Evolutionary conservation across 2,113 vertebrate genomes (phyloP), one percentile per base, ranked within the genome.

Genomic region (Oryzias javanicus): DNA sequence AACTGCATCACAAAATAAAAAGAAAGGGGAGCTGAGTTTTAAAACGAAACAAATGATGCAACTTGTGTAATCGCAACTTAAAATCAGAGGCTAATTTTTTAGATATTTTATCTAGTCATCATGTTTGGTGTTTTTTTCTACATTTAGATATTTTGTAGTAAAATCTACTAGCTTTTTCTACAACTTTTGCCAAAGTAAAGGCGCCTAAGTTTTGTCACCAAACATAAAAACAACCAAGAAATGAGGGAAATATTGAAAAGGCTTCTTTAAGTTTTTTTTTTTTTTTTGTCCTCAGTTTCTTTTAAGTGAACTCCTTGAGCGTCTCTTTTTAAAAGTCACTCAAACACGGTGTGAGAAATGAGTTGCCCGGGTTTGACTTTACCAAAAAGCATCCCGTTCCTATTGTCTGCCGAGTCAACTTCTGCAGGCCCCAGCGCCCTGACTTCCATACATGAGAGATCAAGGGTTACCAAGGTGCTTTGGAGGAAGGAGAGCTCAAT

Each of bases 381-480:
- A 85, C 69, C 79, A 88, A 86, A 90, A 88, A 87, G 88, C 88
- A 88, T 89, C 90, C 82, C 74, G 80, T 80, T 56, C 55, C 88
- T 76, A 90, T 92, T 92, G 91, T 91, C 86, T 83, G 79, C 72
- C 74, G 49, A 86, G 85, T 90, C 84, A 86, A 90, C 88, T 91
- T 89, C 79, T 91, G 80, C 88, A 90, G 83, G 85, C 88, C 88
- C 90, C 87, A 89, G 82, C 64, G 86, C 86, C 84, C 81, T 67
- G 86, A 86, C 85, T 81, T 83, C 88, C 86, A 92, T 92, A 90
- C 91, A 91, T 91, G 90, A 91, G 72, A 91, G 91, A 92, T 92
- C 91, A 92, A 92, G 91, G 90, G 91, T 92, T 92, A 89, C 91
- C 91, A 90, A 90, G 91, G 91, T 91, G 89, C 89, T 90, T 82